Conservation (phyloP, 2,113 vertebrate genomes). For the Chelonoidis abingdonii region DNA sequence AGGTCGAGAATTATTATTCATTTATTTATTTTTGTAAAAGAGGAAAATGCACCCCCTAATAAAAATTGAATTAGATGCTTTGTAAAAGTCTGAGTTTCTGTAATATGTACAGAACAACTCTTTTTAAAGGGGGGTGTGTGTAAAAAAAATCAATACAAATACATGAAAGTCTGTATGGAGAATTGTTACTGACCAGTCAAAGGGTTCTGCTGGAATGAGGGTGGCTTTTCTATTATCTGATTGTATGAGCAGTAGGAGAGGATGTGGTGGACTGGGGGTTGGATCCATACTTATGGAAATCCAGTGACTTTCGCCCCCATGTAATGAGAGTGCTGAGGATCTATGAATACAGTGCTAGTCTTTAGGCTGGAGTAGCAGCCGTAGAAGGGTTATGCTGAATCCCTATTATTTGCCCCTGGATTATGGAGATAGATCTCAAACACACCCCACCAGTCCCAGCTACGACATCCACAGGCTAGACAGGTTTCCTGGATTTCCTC, state of each 20-base stretch:
- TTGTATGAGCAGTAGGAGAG: accelerated
- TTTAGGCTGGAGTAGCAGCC: accelerated
- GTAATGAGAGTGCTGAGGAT: no score
- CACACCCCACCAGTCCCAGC: accelerated
- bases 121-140: neutral
- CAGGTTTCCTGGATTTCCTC: accelerated
- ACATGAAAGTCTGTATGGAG: neutral
- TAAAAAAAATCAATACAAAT: slow-evolving; percentile 24
- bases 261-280: accelerated
- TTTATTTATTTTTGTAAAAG: slow-evolving; percentile 14
- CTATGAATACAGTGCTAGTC: accelerated
- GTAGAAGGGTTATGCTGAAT: accelerated
- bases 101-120: neutral
- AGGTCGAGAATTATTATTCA: neutral
- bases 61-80: neutral
- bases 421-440: accelerated
- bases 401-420: accelerated
- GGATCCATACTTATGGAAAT: neutral
- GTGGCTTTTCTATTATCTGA: neutral
- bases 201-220: neutral
- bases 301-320: neutral
- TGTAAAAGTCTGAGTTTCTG: slow-evolving; percentile 21
- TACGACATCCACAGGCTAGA: accelerated
- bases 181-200: accelerated
- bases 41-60: neutral